phyloP scores from a whole-genome alignment of 2,797 vertebrate species.

The Galaxias olidus region DNA sequence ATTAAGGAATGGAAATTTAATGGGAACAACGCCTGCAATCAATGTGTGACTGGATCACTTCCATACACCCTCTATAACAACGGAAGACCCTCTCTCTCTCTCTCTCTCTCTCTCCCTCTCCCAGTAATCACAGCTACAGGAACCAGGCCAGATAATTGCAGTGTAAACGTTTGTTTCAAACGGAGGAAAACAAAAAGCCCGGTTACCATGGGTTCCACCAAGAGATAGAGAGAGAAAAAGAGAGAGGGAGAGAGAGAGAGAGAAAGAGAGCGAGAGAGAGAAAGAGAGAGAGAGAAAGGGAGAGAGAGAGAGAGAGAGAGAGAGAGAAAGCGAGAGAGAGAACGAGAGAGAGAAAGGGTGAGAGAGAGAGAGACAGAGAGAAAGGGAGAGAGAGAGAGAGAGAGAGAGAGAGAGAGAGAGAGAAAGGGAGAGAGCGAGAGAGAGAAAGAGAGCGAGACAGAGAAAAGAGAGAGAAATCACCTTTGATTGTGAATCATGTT shows the following conservation, averaged over 20 bases:
- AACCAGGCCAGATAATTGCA: constrained; percentile 63
- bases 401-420: constrained; percentile 43
- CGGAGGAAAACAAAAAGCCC: constrained; percentile 56
- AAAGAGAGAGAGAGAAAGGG: constrained; percentile 43
- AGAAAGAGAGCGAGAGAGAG: constrained; percentile 45
- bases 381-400: constrained; percentile 43
- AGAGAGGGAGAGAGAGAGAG: constrained; percentile 41
- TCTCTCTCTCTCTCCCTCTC: constrained; percentile 20
- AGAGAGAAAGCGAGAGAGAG: constrained; percentile 34
- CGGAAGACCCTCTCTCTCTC: constrained; percentile 1
- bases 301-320: constrained; percentile 44
- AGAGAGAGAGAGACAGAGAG: constrained; percentile 47
- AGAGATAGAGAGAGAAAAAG: constrained; percentile 39
- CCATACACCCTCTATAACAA: constrained; percentile 46
- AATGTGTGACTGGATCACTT: constrained; percentile 50
- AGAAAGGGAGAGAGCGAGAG: no score
- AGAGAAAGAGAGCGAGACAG: no score
- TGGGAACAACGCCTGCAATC: constrained; percentile 53
- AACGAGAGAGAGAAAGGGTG: constrained; percentile 40
- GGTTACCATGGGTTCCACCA: constrained; percentile 60
- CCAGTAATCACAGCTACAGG: constrained; percentile 52
- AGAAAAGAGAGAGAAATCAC: constrained; percentile 29
- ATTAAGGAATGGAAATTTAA: constrained; percentile 47
- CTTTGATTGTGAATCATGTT: constrained; percentile 21
- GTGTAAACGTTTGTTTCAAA: constrained; percentile 68